These are phyloP conservation scores for Odocoileus hemionus DNA, from an alignment of 2,113 vertebrate species.

Conservation along the genomic window DNA sequence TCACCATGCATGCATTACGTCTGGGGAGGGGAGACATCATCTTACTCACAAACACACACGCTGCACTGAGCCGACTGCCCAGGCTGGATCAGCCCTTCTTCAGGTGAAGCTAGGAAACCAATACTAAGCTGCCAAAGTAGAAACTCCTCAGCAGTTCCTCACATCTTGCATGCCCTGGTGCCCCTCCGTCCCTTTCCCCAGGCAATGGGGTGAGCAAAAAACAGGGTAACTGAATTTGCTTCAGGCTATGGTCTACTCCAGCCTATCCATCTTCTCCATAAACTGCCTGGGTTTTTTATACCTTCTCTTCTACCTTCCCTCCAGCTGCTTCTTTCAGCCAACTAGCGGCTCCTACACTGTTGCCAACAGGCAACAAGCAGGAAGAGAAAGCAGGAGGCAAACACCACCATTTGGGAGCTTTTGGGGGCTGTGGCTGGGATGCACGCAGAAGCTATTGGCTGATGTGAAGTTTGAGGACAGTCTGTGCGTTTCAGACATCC, in stretches of 20 bases:
- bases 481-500: background rate
- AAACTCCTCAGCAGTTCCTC: background rate
- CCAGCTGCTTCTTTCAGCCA: background rate
- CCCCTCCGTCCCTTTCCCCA: background rate
- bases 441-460: background rate
- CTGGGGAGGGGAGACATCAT: background rate
- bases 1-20: background rate
- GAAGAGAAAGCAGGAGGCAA: background rate
- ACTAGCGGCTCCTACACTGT: background rate
- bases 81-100: background rate
- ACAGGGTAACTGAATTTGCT: background rate
- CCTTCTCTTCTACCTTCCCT: background rate
- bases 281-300: background rate
- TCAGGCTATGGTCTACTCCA: background rate
- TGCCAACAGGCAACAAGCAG: background rate
- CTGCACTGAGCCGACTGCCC: too few relatives aligned
- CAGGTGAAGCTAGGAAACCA: background rate
- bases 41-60: background rate
- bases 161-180: fast-evolving
- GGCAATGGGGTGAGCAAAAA: background rate
- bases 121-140: background rate
- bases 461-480: background rate
- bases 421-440: background rate
- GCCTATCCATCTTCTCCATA: background rate
- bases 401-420: background rate